Conservation (phyloP, 2,888 invertebrate species). For the Mythimna pallens region DNA sequence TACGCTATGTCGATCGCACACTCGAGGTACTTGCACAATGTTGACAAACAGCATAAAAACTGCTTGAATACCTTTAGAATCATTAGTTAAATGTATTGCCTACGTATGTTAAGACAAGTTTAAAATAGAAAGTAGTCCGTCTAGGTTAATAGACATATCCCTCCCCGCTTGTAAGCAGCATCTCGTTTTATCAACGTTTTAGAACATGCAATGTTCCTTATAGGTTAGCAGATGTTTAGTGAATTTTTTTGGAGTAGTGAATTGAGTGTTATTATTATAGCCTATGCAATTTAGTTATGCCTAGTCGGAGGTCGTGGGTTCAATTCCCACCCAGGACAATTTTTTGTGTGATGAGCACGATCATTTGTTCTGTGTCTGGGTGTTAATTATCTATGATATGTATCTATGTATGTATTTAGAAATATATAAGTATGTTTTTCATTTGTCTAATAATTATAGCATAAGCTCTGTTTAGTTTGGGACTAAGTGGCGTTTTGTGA, state of each 20-base stretch:
- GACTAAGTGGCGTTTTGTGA: too few relatives aligned
- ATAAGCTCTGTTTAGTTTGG: too few relatives aligned
- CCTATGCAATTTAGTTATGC: too few relatives aligned
- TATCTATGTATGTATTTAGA: too few relatives aligned
- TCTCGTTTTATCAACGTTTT: constrained; percentile 54
- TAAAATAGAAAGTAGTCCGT: constrained; percentile 65
- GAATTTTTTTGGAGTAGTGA: constrained; percentile 13
- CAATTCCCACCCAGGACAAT: too few relatives aligned
- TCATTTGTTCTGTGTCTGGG: too few relatives aligned
- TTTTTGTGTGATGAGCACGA: too few relatives aligned
- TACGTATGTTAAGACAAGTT: constrained; percentile 63
- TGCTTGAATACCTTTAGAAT: constrained; percentile 50
- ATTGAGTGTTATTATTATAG: not conserved
- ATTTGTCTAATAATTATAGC: too few relatives aligned
- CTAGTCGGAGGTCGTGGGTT: too few relatives aligned
- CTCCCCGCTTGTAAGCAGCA: constrained; percentile 56
- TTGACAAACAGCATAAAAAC: constrained; percentile 54
- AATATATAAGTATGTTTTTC: too few relatives aligned
- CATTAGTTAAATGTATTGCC: constrained; percentile 63
- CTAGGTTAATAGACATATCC: constrained; percentile 64
- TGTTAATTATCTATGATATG: too few relatives aligned
- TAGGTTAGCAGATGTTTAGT: constrained; percentile 2
- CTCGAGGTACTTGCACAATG: constrained; percentile 11
- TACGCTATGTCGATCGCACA: not conserved
- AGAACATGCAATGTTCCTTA: constrained; percentile 48